phyloP scores from a whole-genome alignment of 2,888 invertebrate genomes.

The Cistogaster globosa region DNA sequence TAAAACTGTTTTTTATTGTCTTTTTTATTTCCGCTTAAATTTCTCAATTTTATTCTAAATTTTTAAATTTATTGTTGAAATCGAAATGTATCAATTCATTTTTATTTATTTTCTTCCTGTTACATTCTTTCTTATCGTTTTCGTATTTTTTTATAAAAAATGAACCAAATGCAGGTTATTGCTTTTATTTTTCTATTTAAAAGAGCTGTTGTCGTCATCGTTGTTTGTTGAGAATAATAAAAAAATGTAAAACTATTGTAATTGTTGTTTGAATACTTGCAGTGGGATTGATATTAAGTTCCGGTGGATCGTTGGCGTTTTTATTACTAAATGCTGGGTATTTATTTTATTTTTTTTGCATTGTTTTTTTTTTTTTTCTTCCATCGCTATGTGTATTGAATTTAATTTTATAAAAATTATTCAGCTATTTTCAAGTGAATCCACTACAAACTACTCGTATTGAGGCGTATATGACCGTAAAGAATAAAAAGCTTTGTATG shows the following conservation, averaged over 20 bases:
- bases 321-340: neutral
- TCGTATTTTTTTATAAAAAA: neutral
- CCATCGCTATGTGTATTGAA: no score
- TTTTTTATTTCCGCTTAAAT: slow-evolving; percentile 45
- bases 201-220: slow-evolving; percentile 4
- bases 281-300: slow-evolving; percentile 34
- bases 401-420: no score
- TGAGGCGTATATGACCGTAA: no score
- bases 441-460: no score
- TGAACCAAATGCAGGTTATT: slow-evolving; percentile 9
- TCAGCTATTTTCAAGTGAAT: no score
- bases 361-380: neutral
- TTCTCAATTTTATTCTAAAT: no score
- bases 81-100: slow-evolving; percentile 30
- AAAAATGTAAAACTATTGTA: neutral
- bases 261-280: neutral
- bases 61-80: slow-evolving; percentile 28
- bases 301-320: slow-evolving; percentile 12
- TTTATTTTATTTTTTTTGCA: neutral
- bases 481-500: no score
- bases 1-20: slow-evolving; percentile 10
- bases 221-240: slow-evolving; percentile 22
- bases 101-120: neutral
- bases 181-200: slow-evolving; percentile 19
- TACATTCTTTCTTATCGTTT: neutral